Evolutionary conservation across 2,888 invertebrate species (phyloP), one percentile per base, ranked within the genome.

Genomic region (Blera fallax): DNA sequence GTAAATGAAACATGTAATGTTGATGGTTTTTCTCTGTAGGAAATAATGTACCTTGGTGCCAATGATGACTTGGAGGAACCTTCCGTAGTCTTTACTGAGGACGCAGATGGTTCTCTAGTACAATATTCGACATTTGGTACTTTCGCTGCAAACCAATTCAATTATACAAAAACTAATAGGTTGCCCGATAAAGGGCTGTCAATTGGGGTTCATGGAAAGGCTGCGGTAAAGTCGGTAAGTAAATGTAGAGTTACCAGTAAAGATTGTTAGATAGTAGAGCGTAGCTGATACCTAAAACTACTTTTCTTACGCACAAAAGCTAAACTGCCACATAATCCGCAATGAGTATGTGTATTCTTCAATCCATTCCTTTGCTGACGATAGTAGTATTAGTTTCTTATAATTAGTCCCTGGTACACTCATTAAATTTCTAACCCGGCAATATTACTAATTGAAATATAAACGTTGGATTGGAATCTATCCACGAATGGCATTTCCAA

Each of bases 121-220:
- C 92, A 92, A 27, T 89, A 91, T 16, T 93, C 94, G 2, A 93
- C 93, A 0, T 94, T 94, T 87, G 92, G 93, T 43, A 91, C 92
- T 14, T 91, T 93, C 81, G 89, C 93, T 48, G 91, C 92, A 4
- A 91, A 92, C 48, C 89, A 93, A 81, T 90, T 89, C 1, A 87
- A 87, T 4, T 88, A 88, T 1, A 89, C 73, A 34, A 72, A 87
- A n/a, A 40, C 58, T n/a, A 64, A 60, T 0, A 52, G 70, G 24
- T 48, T 50, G 27, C 73, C 80, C 1, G 81, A 72, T 0, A 84
- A 89, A 21, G 90, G 90, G n/a, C 82, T 91, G 21, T 90, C 93
- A 58, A 88, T 93, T 18, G 93, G 93, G 2, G 89, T 90, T 34
- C 89, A 90, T 1, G 91, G 91, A 37, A 93, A 92, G 85, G 91